Base-by-base conservation (phyloP, 1,140 invertebrate species). In the Andrena cerasifolii region DNA sequence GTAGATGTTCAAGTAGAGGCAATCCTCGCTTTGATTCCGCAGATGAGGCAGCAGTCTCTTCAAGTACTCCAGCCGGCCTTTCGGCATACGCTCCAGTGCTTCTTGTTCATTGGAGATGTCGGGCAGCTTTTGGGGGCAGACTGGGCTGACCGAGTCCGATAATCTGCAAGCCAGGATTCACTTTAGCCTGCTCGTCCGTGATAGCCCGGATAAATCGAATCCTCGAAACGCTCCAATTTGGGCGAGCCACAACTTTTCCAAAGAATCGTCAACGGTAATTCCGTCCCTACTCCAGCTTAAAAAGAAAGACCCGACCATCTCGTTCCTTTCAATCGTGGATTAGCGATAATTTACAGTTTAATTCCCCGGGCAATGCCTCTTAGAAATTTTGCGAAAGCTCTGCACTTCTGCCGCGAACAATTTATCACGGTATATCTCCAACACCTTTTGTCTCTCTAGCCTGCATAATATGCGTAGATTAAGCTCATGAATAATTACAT, bases 1-100 rank as follows among this genome's bases (percentile, higher is more conserved):
- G 91, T 98, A 99, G 84, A 99, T 97, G 90, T 99, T 99, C 86
- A 99, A 94, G 90, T 98, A 99, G 31, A 99, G 94, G 89, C 98
- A 99, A 93, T 99, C 98, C 93, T 99, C 98, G 85, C 96, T 98
- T 91, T 99, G 98, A 88, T 99, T 97, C 86, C 95, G 95, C 67
- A 99, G 93, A 90, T 96, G 95, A 7, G 97, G 97, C 79, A 97
- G 91, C 65, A 99, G 93, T 84, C 97, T 94, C 82, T 96, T 95
- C 31, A 99, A 93, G 88, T 98, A 97, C 85, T 98, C 96, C 56
- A 98, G 93, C 16, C 98, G 93, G n/a, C 97, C 97, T 87, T 96
- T 96, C 3, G 98, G 98, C 96, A 99, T 98, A 68, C 95, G 95
- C 82, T 96, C 95, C 68, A 98, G 90, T 1, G 96, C 95, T 5